These are phyloP conservation scores for Oophaga pumilio DNA, from an alignment of 2,113 vertebrate species.

Conservation along the genomic window DNA sequence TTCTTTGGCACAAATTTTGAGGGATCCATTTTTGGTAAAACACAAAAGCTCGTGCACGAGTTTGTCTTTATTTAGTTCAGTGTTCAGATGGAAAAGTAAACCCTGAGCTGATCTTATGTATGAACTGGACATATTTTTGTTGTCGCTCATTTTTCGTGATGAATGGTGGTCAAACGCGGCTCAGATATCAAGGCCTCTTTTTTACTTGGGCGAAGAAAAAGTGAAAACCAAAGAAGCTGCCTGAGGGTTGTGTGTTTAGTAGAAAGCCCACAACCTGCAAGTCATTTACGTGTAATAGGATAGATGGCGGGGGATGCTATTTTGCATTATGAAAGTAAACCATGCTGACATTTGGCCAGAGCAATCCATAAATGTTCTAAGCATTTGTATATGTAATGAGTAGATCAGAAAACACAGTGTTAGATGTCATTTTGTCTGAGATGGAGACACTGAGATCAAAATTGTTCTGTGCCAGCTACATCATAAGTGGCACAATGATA, in stretches of 20 bases:
- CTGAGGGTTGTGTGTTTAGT: constrained; percentile 31
- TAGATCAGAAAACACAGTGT: not conserved
- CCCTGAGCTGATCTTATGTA: constrained; percentile 27
- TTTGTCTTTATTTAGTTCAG: constrained; percentile 31
- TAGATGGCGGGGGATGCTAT: not conserved
- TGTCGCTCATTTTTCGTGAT: constrained; percentile 27
- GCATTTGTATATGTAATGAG: not conserved
- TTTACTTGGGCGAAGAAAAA: constrained; percentile 28
- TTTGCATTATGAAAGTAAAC: not conserved
- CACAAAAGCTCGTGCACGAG: not conserved
- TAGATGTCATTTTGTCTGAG: no score
- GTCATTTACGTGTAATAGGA: constrained; percentile 2
- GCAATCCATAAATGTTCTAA: not conserved
- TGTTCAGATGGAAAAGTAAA: constrained; percentile 18
- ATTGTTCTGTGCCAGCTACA: not conserved
- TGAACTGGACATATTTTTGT: constrained; percentile 21
- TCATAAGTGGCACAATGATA: not conserved
- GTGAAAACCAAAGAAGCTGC: constrained; percentile 7
- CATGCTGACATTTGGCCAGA: not conserved
- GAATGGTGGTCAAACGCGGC: constrained; percentile 12
- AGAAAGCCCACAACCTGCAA: not conserved
- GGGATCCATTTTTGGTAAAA: constrained; percentile 1
- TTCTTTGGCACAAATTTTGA: not conserved
- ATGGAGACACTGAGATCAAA: no score
- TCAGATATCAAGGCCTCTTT: constrained; percentile 33